phyloP scores from a whole-genome alignment of 1,140 invertebrate genomes.

The Fopius arisanus region DNA sequence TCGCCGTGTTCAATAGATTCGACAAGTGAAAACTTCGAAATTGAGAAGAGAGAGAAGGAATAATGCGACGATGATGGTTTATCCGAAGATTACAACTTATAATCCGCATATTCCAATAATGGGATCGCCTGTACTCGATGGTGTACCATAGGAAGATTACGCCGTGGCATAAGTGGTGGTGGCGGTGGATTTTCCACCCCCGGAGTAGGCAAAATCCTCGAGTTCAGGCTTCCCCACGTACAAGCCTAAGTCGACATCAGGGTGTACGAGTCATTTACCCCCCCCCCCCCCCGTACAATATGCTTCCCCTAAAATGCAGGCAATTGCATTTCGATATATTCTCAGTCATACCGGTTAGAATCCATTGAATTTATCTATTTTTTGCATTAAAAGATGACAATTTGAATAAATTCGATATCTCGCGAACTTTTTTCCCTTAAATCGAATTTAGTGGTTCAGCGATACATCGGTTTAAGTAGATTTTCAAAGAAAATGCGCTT shows the following conservation, averaged over 20 bases:
- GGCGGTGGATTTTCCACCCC: background rate
- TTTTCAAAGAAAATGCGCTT: too few relatives aligned
- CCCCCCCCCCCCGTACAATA: background rate
- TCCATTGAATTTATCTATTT: too few relatives aligned
- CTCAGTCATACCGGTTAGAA: too few relatives aligned
- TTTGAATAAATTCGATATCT: too few relatives aligned
- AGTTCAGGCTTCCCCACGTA: slow-evolving; percentile 24
- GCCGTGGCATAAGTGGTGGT: too few relatives aligned
- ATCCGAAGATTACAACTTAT: slow-evolving; percentile 52
- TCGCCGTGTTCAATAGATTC: too few relatives aligned
- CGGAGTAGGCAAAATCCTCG: background rate
- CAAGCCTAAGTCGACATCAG: slow-evolving; percentile 44
- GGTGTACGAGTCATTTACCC: slow-evolving; percentile 47
- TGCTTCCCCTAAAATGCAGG: slow-evolving; percentile 26
- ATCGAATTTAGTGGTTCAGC: too few relatives aligned
- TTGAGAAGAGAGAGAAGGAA: background rate
- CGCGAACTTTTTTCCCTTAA: background rate
- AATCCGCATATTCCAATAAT: slow-evolving; percentile 53
- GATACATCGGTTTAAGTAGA: too few relatives aligned
- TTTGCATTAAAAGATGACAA: too few relatives aligned
- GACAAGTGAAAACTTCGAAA: background rate
- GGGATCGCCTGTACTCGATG: slow-evolving; percentile 41
- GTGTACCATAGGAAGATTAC: slow-evolving; percentile 50
- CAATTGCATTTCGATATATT: slow-evolving; percentile 26
- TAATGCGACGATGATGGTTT: background rate